phyloP scores from a whole-genome alignment of 2,113 vertebrate genomes.

The Acanthisitta chloris region DNA sequence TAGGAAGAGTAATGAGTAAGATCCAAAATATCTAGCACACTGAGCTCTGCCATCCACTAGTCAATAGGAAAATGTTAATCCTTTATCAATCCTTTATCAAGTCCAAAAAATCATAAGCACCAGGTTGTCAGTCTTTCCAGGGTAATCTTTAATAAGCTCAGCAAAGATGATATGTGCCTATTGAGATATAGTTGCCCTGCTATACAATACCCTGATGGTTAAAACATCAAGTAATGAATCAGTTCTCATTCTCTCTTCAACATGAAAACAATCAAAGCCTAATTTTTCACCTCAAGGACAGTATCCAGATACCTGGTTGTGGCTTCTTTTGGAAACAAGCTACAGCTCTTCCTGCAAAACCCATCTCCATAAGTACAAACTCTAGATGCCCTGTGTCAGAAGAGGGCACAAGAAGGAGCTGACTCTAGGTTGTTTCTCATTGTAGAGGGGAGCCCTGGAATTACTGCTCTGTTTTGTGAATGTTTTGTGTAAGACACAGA shows the following conservation, averaged over 20 bases:
- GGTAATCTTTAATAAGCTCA: background rate
- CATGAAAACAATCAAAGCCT: background rate
- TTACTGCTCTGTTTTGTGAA: background rate
- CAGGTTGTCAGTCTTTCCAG: background rate
- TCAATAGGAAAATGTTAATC: background rate
- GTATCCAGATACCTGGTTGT: background rate
- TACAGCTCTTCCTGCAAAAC: background rate
- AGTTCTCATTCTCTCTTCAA: background rate
- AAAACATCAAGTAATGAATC: background rate
- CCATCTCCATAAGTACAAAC: background rate
- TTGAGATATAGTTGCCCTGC: accelerated
- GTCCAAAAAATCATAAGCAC: background rate
- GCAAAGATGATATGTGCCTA: background rate
- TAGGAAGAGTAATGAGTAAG: background rate
- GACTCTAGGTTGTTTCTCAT: background rate
- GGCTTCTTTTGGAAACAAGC: background rate
- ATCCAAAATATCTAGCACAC: background rate
- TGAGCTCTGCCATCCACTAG: background rate
- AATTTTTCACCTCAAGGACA: background rate
- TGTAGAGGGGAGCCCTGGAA: background rate
- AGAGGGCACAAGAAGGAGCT: background rate
- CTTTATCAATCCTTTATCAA: background rate
- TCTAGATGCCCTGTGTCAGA: background rate
- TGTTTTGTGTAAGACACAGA: background rate
- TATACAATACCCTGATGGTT: background rate